A percentile compares a stretch with the other conserved stretches of the same genome.
phyloP scores from a whole-genome alignment of 2,797 vertebrate species.

The Ataeniobius toweri region DNA sequence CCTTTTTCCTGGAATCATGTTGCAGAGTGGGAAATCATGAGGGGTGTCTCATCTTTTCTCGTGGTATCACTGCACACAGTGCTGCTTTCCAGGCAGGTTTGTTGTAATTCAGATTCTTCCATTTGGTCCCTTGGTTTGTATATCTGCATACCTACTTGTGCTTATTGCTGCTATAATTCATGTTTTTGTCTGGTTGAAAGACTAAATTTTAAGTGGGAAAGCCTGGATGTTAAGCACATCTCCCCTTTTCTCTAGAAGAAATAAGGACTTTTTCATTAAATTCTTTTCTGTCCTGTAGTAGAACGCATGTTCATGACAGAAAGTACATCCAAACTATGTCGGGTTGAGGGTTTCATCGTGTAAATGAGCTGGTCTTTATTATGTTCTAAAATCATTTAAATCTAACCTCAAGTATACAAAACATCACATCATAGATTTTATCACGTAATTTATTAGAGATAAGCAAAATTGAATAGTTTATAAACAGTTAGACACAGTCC shows the following conservation, averaged over 20 bases:
- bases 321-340: not conserved
- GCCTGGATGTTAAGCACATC: not conserved
- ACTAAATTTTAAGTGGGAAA: not conserved
- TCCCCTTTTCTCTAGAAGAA: not conserved
- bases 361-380: not conserved
- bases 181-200: not conserved
- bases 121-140: not conserved
- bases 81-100: not conserved
- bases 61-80: not conserved
- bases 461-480: not conserved
- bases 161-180: not conserved
- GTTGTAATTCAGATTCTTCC: conserved; percentile 7
- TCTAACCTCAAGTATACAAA: not conserved
- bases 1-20: not conserved
- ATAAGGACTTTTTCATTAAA: not conserved
- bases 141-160: conserved; percentile 4
- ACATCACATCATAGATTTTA: not conserved
- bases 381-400: not conserved
- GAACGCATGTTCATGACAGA: not conserved
- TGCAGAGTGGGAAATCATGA: not conserved
- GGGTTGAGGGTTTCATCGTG: not conserved
- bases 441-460: not conserved
- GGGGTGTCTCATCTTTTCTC: not conserved
- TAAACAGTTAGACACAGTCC: not conserved
- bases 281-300: not conserved